Conservation (phyloP, 2,113 vertebrate genomes). For the Paramormyrops kingsleyae region DNA sequence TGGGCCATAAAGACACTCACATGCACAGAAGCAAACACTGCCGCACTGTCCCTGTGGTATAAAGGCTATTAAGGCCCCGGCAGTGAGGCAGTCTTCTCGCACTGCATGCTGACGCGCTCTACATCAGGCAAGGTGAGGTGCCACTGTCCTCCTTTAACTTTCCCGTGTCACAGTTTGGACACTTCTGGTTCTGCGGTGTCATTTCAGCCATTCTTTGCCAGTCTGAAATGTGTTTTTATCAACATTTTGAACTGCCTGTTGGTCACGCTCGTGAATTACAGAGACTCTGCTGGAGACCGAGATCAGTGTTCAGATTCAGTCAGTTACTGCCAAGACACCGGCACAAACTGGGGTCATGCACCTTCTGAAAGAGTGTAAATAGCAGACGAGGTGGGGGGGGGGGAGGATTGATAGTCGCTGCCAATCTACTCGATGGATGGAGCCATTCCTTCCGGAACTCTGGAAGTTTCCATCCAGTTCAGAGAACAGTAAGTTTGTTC, state of each 20-base stretch:
- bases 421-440: neutral
- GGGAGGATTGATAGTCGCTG: neutral
- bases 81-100: neutral
- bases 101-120: neutral
- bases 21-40: slow-evolving; percentile 5
- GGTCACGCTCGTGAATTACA: neutral
- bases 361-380: neutral
- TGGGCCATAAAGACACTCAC: neutral
- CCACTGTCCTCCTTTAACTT: neutral
- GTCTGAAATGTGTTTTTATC: neutral
- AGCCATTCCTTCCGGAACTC: neutral
- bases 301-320: neutral
- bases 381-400: neutral
- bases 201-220: neutral
- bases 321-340: neutral
- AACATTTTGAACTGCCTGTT: neutral
- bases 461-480: neutral
- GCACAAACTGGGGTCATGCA: neutral
- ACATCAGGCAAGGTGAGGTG: neutral
- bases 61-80: neutral
- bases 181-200: neutral
- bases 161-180: neutral
- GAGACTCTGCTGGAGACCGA: neutral
- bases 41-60: neutral
- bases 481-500: neutral